These are phyloP conservation scores for Cryptomyrus ogoouensis DNA, from an alignment of 2,113 vertebrate species.

Conservation along the genomic window DNA sequence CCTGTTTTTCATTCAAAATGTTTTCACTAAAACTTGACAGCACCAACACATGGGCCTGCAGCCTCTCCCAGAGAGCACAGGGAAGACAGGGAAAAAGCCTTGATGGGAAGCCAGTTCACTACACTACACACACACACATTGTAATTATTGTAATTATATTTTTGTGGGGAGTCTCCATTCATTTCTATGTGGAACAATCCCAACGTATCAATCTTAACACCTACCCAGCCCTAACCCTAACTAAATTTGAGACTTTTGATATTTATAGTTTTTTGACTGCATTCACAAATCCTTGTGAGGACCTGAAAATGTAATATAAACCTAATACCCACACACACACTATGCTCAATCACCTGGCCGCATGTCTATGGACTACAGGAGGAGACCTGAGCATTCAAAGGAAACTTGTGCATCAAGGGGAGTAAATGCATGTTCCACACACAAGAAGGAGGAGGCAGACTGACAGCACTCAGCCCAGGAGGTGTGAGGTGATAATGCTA, in stretches of 20 bases:
- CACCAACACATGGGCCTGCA: not conserved
- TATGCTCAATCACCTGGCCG: not conserved
- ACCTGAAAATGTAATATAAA: no score
- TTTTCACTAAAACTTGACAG: not conserved
- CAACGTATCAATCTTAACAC: no score
- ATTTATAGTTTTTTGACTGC: no score
- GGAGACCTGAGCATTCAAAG: not conserved
- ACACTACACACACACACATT: not conserved
- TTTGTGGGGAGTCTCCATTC: no score
- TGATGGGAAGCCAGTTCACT: not conserved
- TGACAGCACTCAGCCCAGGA: not conserved
- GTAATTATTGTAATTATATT: no score
- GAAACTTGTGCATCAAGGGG: not conserved
- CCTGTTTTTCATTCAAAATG: not conserved
- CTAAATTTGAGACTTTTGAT: no score
- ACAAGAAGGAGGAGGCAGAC: not conserved
- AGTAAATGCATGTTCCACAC: not conserved
- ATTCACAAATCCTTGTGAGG: no score
- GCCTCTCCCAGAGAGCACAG: not conserved
- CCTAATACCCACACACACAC: no score
- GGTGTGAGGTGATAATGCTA: not conserved
- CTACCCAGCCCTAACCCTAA: no score
- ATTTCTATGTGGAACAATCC: no score
- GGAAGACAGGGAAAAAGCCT: not conserved
- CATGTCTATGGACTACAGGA: not conserved